Evolutionary conservation across 2,113 vertebrate species (phyloP).

Genomic region (Oryzias melastigma): DNA sequence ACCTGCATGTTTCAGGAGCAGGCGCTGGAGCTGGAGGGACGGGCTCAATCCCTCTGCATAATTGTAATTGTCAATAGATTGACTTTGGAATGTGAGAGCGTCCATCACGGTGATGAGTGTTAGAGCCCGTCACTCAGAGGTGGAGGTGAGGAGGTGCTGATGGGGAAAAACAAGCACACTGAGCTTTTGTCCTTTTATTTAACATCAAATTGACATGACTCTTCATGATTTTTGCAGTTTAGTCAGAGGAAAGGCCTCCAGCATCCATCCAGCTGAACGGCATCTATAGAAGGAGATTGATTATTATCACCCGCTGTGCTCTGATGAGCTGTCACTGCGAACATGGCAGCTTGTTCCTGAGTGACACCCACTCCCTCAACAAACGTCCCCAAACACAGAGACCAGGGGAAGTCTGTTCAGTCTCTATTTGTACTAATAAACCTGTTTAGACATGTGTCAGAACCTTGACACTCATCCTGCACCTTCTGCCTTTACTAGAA

Average conservation of each 20-base stretch:
- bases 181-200: not conserved
- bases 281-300: conserved; percentile 32
- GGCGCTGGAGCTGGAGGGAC: conserved; percentile 61
- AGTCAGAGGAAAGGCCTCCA: conserved; percentile 4
- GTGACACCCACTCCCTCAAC: not conserved
- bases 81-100: conserved; percentile 53
- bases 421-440: conserved; percentile 20
- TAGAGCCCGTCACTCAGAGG: conserved; percentile 40
- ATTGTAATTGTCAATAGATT: conserved; percentile 74
- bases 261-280: conserved; percentile 28
- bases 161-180: conserved; percentile 11
- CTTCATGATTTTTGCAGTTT: too few relatives aligned
- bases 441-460: not conserved
- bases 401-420: conserved; percentile 20
- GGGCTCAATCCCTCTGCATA: conserved; percentile 70
- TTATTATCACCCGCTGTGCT: conserved; percentile 49
- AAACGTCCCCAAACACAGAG: not conserved
- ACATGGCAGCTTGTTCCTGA: not conserved
- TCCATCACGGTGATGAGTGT: conserved; percentile 46
- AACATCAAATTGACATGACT: not conserved
- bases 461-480: conserved; percentile 10
- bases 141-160: conserved; percentile 8
- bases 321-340: conserved; percentile 2
- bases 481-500: conserved; percentile 3
- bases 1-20: conserved; percentile 67